Percentiles rank a stretch among this genome's conserved stretches.
Conservation (phyloP, 2,113 vertebrate species). For the Bostrychus sinensis region DNA sequence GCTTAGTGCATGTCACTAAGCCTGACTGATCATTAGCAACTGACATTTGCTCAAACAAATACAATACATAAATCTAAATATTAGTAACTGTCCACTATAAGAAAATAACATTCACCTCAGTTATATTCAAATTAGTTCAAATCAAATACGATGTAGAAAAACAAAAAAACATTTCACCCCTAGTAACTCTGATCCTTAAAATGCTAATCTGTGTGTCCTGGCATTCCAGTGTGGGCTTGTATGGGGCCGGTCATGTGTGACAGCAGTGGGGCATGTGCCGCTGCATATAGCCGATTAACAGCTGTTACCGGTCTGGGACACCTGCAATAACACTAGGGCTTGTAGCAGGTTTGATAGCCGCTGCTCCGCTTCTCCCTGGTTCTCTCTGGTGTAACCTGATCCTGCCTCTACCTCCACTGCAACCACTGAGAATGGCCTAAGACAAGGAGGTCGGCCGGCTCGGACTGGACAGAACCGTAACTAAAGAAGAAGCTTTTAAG, state of each 20-base stretch:
- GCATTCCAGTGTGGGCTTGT: conserved; percentile 17
- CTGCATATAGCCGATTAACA: conserved; percentile 45
- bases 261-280: conserved; percentile 31
- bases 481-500: conserved; percentile 33
- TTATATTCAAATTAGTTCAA: conserved; percentile 1
- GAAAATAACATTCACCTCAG: neutral
- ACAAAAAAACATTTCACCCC: conserved; percentile 5
- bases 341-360: conserved; percentile 52
- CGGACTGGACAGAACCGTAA: conserved; percentile 26
- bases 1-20: too few species aligned
- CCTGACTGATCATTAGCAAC: too few species aligned
- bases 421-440: conserved; percentile 17
- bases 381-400: conserved; percentile 56
- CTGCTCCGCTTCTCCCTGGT: conserved; percentile 29
- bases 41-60: too few species aligned
- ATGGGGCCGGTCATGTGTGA: conserved; percentile 10
- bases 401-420: conserved; percentile 28
- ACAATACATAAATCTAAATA: too few species aligned
- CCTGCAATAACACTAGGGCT: conserved; percentile 71
- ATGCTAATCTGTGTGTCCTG: conserved; percentile 44
- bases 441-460: conserved; percentile 26
- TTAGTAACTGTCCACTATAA: too few species aligned
- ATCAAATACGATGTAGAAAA: conserved; percentile 1
- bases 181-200: conserved; percentile 22
- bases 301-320: conserved; percentile 59